A percentile compares a stretch with the other conserved stretches of the same genome.
These are phyloP conservation scores for Hyles lineata DNA, from an alignment of 2,888 invertebrate genomes.

Conservation along the genomic window DNA sequence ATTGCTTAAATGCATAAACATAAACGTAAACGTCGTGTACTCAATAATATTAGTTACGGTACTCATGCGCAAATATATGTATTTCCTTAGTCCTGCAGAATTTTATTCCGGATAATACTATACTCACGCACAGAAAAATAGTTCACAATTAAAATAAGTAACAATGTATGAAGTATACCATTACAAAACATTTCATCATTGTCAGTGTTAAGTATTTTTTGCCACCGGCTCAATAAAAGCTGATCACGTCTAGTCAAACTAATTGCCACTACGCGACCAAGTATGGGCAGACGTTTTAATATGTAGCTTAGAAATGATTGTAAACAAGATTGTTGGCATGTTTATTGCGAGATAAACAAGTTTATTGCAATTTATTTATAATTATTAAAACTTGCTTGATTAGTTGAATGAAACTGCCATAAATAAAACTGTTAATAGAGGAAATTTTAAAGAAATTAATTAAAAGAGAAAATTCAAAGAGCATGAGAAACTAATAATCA, in stretches of 20 bases:
- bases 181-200: not conserved
- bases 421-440: not conserved
- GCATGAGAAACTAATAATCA: too few relatives aligned
- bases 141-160: too few relatives aligned
- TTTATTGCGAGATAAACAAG: conserved; percentile 19
- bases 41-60: too few relatives aligned
- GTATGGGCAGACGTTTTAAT: conserved; percentile 26
- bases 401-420: conserved; percentile 9
- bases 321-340: conserved; percentile 26
- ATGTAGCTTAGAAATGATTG: conserved; percentile 24
- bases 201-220: conserved; percentile 13
- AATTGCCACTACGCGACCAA: conserved; percentile 10
- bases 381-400: conserved; percentile 15
- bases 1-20: too few relatives aligned
- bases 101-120: too few relatives aligned
- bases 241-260: conserved; percentile 1
- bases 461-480: too few relatives aligned
- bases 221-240: conserved; percentile 9
- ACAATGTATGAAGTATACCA: not conserved
- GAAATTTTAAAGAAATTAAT: not conserved
- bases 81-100: too few relatives aligned
- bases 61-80: too few relatives aligned
- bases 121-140: too few relatives aligned
- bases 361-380: conserved; percentile 19
- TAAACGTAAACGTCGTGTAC: too few relatives aligned